Evolutionary conservation across 2,113 vertebrate genomes (phyloP), one percentile per base, ranked within the genome.

Genomic region (Siphamia tubifer): DNA sequence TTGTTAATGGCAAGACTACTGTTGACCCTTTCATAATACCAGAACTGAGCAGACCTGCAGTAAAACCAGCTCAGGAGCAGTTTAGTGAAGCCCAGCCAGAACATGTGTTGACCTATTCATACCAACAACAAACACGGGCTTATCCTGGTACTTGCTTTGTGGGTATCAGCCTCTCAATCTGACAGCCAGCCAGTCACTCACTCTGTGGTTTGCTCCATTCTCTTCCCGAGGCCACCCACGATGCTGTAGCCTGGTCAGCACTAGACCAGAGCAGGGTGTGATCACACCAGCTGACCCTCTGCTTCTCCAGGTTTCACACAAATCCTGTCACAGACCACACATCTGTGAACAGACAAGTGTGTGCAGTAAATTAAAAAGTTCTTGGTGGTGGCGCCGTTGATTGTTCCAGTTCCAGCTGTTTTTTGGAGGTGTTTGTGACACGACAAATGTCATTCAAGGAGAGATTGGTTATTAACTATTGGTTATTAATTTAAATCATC

Each of bases 141-240:
- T 43, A 65, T 76, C 36, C 27, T 3, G 36, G 35, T 56, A 17
- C 51, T 34, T 35, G 56, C 38, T 68, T 43, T 21, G 11, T 8
- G 31, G 5, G 8, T 55, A 47, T 75, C 45, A 64, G 51, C 12
- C 35, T 27, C 8, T 17, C 25, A 39, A 25, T 36, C 39, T 51
- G 20, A 45, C 66, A 64, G 55, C n/a, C 35, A 39, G 34, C 23
- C 24, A 54, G 40, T 7, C 43, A 20, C 47, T 44, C 5, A 32
- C 47, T 23, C 17, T 58, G 39, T 12, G n/a, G 57, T 45, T 55
- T 27, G 4, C 35, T 30, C 39, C 60, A 31, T 79, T 77, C 63
- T 75, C 56, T 19, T 43, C 32, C 36, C 40, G 31, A 38, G 79
- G 62, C 78, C 79, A 85, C 84, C 70, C 77, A 86, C 55, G 19